Percentiles rank a stretch among this genome's conserved stretches.
These are phyloP conservation scores for Neuroscelio doddi DNA, from an alignment of 2,888 invertebrate species.

Conservation along the genomic window DNA sequence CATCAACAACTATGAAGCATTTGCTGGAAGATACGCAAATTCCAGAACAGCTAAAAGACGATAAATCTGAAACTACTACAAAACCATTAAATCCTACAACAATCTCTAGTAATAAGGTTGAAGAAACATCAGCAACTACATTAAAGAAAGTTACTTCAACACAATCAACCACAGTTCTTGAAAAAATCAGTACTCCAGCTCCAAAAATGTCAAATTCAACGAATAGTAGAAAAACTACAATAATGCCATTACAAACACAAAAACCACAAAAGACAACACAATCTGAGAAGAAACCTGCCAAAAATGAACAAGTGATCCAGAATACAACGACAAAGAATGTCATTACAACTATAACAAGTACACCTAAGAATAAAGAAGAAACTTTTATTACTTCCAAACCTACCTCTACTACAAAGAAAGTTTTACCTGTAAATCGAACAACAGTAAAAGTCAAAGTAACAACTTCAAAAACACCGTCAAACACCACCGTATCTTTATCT, in stretches of 20 bases:
- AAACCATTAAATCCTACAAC: constrained; percentile 16
- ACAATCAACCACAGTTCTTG: constrained; percentile 15
- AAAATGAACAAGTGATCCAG: constrained; percentile 5
- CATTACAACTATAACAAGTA: neutral
- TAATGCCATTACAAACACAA: constrained; percentile 4
- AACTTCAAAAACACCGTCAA: constrained; percentile 12
- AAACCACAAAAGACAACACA: constrained; percentile 8
- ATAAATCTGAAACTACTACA: constrained; percentile 16
- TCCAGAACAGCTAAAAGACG: constrained; percentile 21
- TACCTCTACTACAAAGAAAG: constrained; percentile 47
- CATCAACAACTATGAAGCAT: constrained; percentile 63
- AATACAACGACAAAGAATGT: constrained; percentile 1
- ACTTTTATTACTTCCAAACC: constrained; percentile 35
- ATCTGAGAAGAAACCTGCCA: constrained; percentile 10
- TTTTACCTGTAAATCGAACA: constrained; percentile 31
- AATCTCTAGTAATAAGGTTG: constrained; percentile 3
- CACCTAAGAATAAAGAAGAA: constrained; percentile 5
- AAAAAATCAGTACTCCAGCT: constrained; percentile 26
- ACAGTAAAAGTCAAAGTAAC: constrained; percentile 50
- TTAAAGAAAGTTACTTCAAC: constrained; percentile 36
- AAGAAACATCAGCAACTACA: constrained; percentile 12
- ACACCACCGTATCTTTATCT: neutral
- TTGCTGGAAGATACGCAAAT: constrained; percentile 12
- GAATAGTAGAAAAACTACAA: constrained; percentile 20
- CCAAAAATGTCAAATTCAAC: constrained; percentile 17